A percentile compares a stretch with the other conserved stretches of the same genome.
phyloP scores from a whole-genome alignment of 2,888 invertebrate species.

The Drosophila testacea region DNA sequence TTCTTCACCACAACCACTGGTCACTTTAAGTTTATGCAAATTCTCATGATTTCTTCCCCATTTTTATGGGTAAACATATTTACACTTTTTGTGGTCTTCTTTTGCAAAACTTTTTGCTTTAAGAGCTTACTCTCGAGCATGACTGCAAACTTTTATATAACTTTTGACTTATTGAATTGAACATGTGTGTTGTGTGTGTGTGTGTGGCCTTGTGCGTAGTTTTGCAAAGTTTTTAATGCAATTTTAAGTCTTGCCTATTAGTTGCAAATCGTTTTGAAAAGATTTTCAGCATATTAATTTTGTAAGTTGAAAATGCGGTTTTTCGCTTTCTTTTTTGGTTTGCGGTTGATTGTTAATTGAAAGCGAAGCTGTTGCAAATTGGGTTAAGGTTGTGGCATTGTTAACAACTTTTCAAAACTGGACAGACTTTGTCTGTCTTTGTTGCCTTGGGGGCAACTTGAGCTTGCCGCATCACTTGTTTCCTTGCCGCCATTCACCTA shows the following conservation, averaged over 20 bases:
- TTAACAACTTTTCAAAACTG: constrained; percentile 14
- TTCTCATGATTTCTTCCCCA: constrained; percentile 57
- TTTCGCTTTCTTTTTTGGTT: constrained; percentile 7
- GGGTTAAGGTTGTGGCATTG: constrained; percentile 66
- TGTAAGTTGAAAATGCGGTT: constrained; percentile 30
- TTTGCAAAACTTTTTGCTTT: constrained; percentile 46
- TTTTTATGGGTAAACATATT: constrained; percentile 22
- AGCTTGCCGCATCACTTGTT: constrained; percentile 42
- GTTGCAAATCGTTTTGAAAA: constrained; percentile 71
- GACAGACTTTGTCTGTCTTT: constrained; percentile 2
- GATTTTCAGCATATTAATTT: constrained; percentile 76
- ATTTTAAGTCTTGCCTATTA: constrained; percentile 75
- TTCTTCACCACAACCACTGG: constrained; percentile 41
- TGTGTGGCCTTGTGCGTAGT: constrained; percentile 35
- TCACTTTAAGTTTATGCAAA: constrained; percentile 64
- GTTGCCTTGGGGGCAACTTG: constrained; percentile 28
- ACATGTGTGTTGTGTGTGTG: constrained; percentile 17
- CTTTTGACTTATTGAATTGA: constrained; percentile 72
- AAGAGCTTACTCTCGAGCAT: constrained; percentile 34
- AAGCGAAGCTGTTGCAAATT: constrained; percentile 57
- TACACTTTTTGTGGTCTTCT: constrained; percentile 36
- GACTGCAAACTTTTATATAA: constrained; percentile 61
- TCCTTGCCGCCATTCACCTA: constrained; percentile 37
- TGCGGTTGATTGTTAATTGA: constrained; percentile 51
- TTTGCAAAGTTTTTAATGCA: constrained; percentile 73